Evolutionary conservation across 2,888 invertebrate species (phyloP), one percentile per base, ranked within the genome.

Genomic region (Oscheius onirici): DNA sequence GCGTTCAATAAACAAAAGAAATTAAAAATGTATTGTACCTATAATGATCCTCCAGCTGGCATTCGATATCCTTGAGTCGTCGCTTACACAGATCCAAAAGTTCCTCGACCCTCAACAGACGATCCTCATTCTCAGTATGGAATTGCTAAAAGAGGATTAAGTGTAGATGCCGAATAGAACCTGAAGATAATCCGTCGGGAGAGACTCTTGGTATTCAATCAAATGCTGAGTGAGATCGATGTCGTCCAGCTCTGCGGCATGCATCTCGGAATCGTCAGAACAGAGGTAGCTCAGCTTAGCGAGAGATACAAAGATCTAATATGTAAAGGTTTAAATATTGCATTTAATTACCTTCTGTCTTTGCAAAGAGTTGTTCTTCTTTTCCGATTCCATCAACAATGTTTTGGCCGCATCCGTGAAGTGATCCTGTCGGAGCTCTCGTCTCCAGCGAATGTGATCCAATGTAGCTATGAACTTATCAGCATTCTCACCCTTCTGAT

Each of bases 401-500:
- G 69, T 52, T 13, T 51, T 20, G 17, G 26, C 46, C 11, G 69
- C 69, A 5, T 58, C 24, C 15, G 13, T 11, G 20, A 34, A 69
- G 3, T 69, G 10, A 8, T 58, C 54, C n/a, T 46, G 20, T 15
- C 43, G 46, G 10, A 69, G 24, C 28, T 69, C 69, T 49, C 69
- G 20, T n/a, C 58, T 24, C 69, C 69, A 69, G n/a, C 69, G 57
- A 40, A 69, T 46, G 34, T 34, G 28, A 34, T 58, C 60, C 20
- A 58, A 24, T 26, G 69, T 26, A 26, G 58, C 20, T 6, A 69
- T 40, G 22, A 58, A 69, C 28, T 26, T 49, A 51, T 44, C 60
- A 49, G 60, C 69, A n/a, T 51, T 22, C 20, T 69, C 69, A 13
- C 69, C 60, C 24, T 58, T 44, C 43, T 69, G 69, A 6, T 58